Base-by-base conservation (phyloP, 2,888 invertebrate species). In the Pimpla rufipes region DNA sequence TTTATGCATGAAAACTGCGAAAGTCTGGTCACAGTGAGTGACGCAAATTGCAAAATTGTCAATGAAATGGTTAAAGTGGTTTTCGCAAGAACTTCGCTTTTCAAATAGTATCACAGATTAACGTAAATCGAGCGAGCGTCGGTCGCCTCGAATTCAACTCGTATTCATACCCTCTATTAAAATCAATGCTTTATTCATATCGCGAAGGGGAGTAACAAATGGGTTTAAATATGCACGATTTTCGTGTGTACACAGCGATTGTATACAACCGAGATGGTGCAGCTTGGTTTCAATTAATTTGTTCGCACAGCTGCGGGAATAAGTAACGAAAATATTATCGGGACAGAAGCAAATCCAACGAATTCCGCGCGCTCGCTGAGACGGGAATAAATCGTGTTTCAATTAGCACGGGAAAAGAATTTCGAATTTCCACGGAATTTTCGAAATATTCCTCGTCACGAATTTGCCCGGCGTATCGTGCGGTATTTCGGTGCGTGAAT, bases 181-280 rank as follows among this genome's bases (percentile, higher is more conserved):
- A 59, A 35, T n/a, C 35, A 35, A 35, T 59, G 59, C 29, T 59
- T 59, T 59, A 59, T 59, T 59, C 59, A 59, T 59, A 59, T 35
- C 59, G 35, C 35, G n/a, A 59, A 29, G n/a, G 35, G n/a, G 7
- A 29, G 59, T 13, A 59, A 59, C 29, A 59, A 59, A 29, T 35
- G 35, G 29, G 37, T 35, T 59, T 13, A n/a, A 35, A 59, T 35
- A 35, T 59, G 6, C 55, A 16, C 35, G 35, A 35, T 59, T 16
- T 59, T 59, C 11, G 8, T 29, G 29, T 29, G 23, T 29, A 29
- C 59, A 59, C 29, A 29, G 35, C n/a, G 13, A 37, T 59, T 59
- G n/a, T 10, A 35, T 35, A 59, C 35, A 59, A 47, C 13, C 2
- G 29, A 29, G 29, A 29, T 5, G 29, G 29, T 5, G 21, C 7